phyloP scores from a whole-genome alignment of 2,797 vertebrate genomes.

The Psittacula echo region DNA sequence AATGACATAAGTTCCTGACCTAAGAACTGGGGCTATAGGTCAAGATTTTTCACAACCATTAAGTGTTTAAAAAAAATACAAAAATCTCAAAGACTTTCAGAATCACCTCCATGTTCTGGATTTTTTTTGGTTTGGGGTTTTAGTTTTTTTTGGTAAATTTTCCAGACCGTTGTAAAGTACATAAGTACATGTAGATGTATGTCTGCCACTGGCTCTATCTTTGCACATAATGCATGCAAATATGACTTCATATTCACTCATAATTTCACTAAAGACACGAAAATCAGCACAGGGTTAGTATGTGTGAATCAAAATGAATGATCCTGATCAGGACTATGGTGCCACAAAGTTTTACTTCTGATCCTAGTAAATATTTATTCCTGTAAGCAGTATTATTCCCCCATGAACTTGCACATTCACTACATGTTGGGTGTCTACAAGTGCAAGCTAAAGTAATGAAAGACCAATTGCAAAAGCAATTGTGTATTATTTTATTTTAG shows the following conservation, averaged over 20 bases:
- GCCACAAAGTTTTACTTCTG: background rate
- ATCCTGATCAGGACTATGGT: background rate
- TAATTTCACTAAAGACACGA: background rate
- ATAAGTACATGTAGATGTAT: background rate
- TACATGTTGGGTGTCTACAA: background rate
- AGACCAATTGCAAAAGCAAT: background rate
- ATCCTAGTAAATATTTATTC: background rate
- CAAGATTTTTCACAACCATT: background rate
- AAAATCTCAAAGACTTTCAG: background rate
- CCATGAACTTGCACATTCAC: background rate
- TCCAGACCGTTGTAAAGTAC: background rate
- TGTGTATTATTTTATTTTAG: background rate
- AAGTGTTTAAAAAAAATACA: background rate
- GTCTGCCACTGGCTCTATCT: background rate
- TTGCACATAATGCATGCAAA: background rate
- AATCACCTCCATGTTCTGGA: too few species aligned
- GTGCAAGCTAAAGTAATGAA: background rate
- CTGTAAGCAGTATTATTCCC: background rate
- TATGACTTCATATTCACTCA: background rate
- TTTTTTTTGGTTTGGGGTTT: background rate
- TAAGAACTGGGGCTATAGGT: background rate
- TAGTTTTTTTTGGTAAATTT: background rate
- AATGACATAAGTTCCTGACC: background rate
- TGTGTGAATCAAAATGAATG: background rate
- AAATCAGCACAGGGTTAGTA: background rate